Evolutionary conservation across 2,797 vertebrate species (phyloP), one percentile per base, ranked within the genome.

Genomic region (Leptodactylus fallax): DNA sequence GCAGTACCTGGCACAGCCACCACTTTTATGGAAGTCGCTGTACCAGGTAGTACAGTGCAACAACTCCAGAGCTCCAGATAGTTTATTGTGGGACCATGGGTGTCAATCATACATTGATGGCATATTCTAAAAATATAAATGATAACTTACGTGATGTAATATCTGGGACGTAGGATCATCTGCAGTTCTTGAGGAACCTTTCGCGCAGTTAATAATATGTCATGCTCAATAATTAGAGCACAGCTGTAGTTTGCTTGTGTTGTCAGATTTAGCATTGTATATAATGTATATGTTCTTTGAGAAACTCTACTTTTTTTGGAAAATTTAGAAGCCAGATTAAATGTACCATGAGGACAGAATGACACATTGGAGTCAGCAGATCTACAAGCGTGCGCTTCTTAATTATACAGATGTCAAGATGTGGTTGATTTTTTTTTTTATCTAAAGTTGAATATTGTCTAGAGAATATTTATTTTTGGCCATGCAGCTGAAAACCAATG

Each of bases 361-460:
- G 63, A 71, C 78, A 81, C 69, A 47, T 61, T 74, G 65, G 79
- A 81, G 86, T 27, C 79, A 74, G 45, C 78, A 74, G 63, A 72
- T 71, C 55, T 74, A 25, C 79, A 55, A 19, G 72, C 79, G 8
- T 17, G 17, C 25, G 2, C n/a, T 6, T 49, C n/a, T 6, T 53
- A 79, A 87, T 82, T 82, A 82, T 82, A 82, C 27, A 82, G 69
- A 87, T 82, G 65, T 82, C 71, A 82, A 76, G 79, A 63, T 21
- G 58, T 65, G 55, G n/a, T 82, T 36, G 0, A 76, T 27, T 27
- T 76, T 71, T 87, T 87, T 76, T 53, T 87, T 76, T 53, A 55
- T 71, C 51, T 25, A 58, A 76, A 77, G 55, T 65, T 45, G 60
- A 71, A 81, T 77, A 74, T 82, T 82, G 67, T 55, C 23, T 36